phyloP scores from a whole-genome alignment of 2,888 invertebrate genomes.

The Chloroclystis v-ata region DNA sequence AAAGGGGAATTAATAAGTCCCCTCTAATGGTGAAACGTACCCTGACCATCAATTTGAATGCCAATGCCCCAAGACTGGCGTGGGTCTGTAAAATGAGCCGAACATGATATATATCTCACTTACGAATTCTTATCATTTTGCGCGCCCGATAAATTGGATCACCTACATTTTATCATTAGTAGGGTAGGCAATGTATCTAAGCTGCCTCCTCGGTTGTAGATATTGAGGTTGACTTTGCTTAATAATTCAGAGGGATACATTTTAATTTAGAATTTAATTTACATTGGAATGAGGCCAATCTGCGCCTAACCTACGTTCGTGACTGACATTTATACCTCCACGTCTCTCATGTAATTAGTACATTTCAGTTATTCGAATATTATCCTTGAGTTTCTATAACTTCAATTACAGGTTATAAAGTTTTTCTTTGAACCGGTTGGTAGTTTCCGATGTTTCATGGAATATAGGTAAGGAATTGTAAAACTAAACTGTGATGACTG shows the following conservation, averaged over 20 bases:
- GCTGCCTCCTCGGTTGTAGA: conserved; percentile 27
- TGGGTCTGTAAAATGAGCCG: conserved; percentile 63
- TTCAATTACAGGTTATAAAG: too few relatives aligned
- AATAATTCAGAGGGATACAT: conserved; percentile 21
- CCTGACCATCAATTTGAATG: conserved; percentile 78
- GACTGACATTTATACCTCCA: conserved; percentile 8
- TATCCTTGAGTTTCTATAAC: too few relatives aligned
- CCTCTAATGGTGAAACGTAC: conserved; percentile 77
- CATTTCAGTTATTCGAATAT: background rate
- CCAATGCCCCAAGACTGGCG: conserved; percentile 73
- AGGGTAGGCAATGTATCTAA: conserved; percentile 29
- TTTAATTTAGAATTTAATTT: conserved; percentile 26
- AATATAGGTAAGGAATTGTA: too few relatives aligned
- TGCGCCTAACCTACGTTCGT: conserved; percentile 9
- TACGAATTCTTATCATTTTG: conserved; percentile 63
- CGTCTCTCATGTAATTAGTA: background rate
- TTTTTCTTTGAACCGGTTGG: too few relatives aligned
- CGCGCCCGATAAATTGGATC: conserved; percentile 58
- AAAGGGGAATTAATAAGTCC: conserved; percentile 79
- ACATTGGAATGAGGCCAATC: conserved; percentile 18
- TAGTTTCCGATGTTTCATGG: too few relatives aligned
- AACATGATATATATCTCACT: conserved; percentile 69
- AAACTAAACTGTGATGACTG: too few relatives aligned
- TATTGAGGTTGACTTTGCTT: conserved; percentile 32
- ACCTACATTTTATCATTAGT: conserved; percentile 45